Conservation (phyloP, 2,888 invertebrate genomes). For the Dicroscelio sp. region DNA sequence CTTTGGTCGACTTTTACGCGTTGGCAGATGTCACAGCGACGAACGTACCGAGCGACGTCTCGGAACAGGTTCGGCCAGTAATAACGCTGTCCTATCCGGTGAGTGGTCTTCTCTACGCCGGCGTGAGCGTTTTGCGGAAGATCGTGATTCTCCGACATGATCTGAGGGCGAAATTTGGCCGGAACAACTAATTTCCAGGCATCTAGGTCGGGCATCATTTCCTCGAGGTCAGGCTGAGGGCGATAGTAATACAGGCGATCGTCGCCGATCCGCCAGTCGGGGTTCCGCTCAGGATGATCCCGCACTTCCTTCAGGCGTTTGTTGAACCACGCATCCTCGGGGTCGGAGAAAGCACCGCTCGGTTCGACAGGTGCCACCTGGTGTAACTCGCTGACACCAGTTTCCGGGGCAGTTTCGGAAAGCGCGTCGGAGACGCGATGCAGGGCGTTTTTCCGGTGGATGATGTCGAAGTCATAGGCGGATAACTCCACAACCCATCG, state of each 20-base stretch:
- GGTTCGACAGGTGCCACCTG: no score
- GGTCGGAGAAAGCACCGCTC: no score
- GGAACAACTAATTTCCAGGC: constrained; percentile 80
- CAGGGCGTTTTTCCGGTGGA: constrained; percentile 38
- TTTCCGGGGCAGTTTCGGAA: constrained; percentile 62
- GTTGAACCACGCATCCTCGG: constrained; percentile 38
- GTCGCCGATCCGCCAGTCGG: constrained; percentile 56
- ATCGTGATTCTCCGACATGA: constrained; percentile 50
- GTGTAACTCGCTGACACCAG: neutral
- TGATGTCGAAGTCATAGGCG: constrained; percentile 65
- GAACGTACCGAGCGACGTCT: constrained; percentile 31
- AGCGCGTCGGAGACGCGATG: constrained; percentile 67
- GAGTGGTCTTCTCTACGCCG: constrained; percentile 29
- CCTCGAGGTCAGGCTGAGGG: constrained; percentile 47
- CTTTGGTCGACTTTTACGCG: constrained; percentile 54
- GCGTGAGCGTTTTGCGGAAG: constrained; percentile 50
- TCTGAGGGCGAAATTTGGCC: constrained; percentile 13
- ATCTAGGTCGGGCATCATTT: constrained; percentile 56
- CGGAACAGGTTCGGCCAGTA: constrained; percentile 63
- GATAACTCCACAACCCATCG: constrained; percentile 67
- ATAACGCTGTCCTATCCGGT: neutral
- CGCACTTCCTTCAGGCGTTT: constrained; percentile 22
- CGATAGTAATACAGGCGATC: constrained; percentile 60
- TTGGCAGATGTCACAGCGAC: constrained; percentile 25
- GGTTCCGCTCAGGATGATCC: constrained; percentile 17